A percentile compares a stretch with the other conserved stretches of the same genome.
Evolutionary conservation across 2,888 invertebrate genomes (phyloP).

Genomic region (Cerceris rybyensis): DNA sequence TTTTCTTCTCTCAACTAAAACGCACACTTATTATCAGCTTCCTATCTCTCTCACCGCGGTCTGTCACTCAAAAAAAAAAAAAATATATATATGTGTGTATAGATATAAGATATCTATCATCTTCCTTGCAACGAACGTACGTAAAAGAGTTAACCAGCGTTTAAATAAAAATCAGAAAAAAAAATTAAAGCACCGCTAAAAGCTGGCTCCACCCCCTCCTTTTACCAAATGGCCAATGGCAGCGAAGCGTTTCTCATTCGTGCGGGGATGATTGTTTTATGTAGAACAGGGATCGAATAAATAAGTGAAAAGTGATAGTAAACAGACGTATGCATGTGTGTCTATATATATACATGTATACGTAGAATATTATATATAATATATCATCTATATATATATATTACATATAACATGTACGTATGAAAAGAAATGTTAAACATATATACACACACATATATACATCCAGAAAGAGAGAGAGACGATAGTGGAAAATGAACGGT

Average conservation of each 20-base stretch:
- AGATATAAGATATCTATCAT: conserved; percentile 38
- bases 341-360: conserved; percentile 24
- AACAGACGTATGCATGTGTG: conserved; percentile 22
- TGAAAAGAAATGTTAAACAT: no score
- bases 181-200: conserved; percentile 78
- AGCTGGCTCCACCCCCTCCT: conserved; percentile 82
- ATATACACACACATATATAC: no score
- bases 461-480: background rate
- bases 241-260: conserved; percentile 76
- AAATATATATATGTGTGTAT: conserved; percentile 29
- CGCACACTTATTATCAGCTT: conserved; percentile 11
- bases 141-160: conserved; percentile 76
- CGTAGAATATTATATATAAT: background rate
- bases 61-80: conserved; percentile 41
- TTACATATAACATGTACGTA: no score
- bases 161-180: conserved; percentile 68
- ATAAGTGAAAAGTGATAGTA: conserved; percentile 29
- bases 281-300: conserved; percentile 17
- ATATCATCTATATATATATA: no score
- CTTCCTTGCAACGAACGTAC: conserved; percentile 70
- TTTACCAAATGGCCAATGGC: conserved; percentile 80
- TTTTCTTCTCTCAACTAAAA: background rate
- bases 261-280: conserved; percentile 44
- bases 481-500: conserved; percentile 28
- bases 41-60: conserved; percentile 37